Conservation (phyloP, 2,797 vertebrate species). For the Danio choprae region DNA sequence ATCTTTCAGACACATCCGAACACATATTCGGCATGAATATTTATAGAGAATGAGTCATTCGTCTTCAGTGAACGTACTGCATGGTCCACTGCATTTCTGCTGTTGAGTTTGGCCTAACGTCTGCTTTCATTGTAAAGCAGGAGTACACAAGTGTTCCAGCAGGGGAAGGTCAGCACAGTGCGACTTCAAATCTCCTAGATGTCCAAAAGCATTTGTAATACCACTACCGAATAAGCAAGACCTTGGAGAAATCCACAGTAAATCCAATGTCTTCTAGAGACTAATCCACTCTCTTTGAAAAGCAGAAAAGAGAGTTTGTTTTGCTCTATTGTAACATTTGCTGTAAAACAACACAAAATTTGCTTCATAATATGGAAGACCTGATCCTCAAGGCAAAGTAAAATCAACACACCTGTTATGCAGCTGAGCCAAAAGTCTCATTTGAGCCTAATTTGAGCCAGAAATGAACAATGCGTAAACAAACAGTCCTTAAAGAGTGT, state of each 20-base stretch:
- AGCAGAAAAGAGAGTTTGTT: not conserved
- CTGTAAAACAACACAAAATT: slow-evolving; percentile 9
- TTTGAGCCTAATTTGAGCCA: slow-evolving; percentile 12
- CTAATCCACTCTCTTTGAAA: slow-evolving; percentile 3
- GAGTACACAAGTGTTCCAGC: not conserved
- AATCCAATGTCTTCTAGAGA: slow-evolving; percentile 2
- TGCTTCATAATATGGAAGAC: slow-evolving; percentile 1
- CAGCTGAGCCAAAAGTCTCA: slow-evolving; percentile 18
- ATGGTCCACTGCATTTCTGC: slow-evolving; percentile 9
- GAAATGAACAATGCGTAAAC: slow-evolving; percentile 1
- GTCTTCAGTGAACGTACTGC: not conserved
- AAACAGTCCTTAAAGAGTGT: slow-evolving; percentile 11
- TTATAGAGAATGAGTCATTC: slow-evolving; percentile 33
- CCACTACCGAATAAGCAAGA: not conserved
- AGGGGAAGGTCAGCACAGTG: not conserved
- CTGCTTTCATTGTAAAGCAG: slow-evolving; percentile 15
- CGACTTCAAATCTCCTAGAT: not conserved
- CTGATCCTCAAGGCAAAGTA: slow-evolving; percentile 20
- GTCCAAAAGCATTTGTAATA: slow-evolving; percentile 8
- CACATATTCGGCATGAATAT: slow-evolving; percentile 27
- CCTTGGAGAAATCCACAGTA: slow-evolving; percentile 9
- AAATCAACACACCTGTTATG: slow-evolving; percentile 34
- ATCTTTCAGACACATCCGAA: slow-evolving; percentile 5
- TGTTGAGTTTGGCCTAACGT: not conserved
- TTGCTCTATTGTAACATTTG: slow-evolving; percentile 16